Percentiles rank a stretch among this genome's conserved stretches.
These are phyloP conservation scores for Serilophus lunatus DNA, from an alignment of 2,113 vertebrate genomes.

Conservation along the genomic window DNA sequence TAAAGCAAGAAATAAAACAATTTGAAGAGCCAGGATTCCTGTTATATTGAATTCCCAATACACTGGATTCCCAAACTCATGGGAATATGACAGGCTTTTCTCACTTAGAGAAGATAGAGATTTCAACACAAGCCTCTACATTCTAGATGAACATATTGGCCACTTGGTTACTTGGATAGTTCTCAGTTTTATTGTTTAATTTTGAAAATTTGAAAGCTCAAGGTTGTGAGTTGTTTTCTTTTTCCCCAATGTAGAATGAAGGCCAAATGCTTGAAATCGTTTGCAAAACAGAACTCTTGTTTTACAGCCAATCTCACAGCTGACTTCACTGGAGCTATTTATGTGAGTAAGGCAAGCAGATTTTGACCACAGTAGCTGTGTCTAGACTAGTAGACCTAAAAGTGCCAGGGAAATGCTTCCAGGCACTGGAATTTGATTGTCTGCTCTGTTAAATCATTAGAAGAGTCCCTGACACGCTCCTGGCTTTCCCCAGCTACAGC, in stretches of 20 bases:
- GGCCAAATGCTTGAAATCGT: slow-evolving; percentile 29
- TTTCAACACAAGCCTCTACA: background rate
- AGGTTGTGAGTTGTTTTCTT: slow-evolving; percentile 4
- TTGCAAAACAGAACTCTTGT: slow-evolving; percentile 27
- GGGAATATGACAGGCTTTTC: background rate
- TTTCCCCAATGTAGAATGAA: background rate
- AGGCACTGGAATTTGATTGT: slow-evolving; percentile 17
- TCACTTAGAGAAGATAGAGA: background rate
- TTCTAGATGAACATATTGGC: background rate
- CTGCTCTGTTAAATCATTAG: background rate
- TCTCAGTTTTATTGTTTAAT: background rate
- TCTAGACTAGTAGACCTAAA: background rate
- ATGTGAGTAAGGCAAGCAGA: background rate
- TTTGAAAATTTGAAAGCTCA: slow-evolving; percentile 16
- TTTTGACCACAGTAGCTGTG: slow-evolving; percentile 22
- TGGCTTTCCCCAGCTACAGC: background rate
- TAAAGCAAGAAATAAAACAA: background rate
- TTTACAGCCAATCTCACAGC: slow-evolving; percentile 48
- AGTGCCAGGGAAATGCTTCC: background rate
- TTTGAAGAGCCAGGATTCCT: background rate
- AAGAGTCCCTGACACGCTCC: background rate
- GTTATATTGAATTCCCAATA: background rate
- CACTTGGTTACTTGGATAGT: background rate
- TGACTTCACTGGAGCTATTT: slow-evolving; percentile 43
- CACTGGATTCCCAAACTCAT: background rate